These are phyloP conservation scores for Carcharodon carcharias DNA, from an alignment of 2,797 vertebrate species.

Conservation along the genomic window DNA sequence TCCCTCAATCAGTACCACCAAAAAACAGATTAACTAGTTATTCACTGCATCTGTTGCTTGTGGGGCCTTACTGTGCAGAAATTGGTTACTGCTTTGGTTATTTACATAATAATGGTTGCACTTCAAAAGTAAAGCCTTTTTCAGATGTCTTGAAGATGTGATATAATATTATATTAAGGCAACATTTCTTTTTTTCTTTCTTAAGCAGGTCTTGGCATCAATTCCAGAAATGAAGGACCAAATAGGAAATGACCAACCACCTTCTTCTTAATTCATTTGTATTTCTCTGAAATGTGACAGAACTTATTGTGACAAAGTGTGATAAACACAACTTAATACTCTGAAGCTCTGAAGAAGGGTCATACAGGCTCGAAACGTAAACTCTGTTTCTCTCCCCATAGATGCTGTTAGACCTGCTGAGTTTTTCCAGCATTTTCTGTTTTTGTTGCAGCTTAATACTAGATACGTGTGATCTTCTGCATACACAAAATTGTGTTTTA, in stretches of 20 bases:
- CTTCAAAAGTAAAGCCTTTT: neutral
- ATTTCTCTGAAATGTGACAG: neutral
- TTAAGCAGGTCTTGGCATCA: neutral
- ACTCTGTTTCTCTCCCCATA: too few relatives aligned
- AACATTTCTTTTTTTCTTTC: neutral
- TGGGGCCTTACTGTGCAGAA: neutral
- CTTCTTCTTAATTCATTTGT: neutral
- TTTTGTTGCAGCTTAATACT: neutral
- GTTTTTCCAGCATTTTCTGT: too few relatives aligned
- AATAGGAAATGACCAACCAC: neutral
- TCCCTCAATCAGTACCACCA: neutral
- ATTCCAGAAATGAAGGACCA: neutral
- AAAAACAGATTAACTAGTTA: neutral
- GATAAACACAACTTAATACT: neutral
- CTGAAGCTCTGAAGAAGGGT: too few relatives aligned
- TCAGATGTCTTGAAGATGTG: neutral
- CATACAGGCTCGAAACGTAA: too few relatives aligned
- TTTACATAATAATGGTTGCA: neutral
- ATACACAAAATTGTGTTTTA: neutral
- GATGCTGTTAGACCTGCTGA: too few relatives aligned
- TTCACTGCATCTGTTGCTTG: neutral
- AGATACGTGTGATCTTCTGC: neutral
- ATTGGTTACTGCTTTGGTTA: neutral
- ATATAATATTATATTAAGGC: neutral
- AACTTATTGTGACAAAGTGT: neutral